Conservation (phyloP, 2,113 vertebrate genomes). For the Limanda limanda region DNA sequence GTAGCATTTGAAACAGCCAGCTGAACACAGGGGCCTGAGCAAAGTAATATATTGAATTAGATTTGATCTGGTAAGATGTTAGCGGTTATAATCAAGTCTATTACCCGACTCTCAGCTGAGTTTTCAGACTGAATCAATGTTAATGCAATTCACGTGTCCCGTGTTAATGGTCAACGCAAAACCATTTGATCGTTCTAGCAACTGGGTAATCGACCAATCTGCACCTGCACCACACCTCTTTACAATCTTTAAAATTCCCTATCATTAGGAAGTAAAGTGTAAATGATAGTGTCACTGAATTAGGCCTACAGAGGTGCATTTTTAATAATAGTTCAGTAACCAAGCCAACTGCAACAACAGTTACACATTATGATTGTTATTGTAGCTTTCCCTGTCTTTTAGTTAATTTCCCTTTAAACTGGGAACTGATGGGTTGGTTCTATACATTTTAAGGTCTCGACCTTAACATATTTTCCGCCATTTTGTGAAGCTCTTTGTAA, state of each 20-base stretch:
- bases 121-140: not conserved
- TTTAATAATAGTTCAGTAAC: no score
- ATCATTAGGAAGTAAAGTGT: not conserved
- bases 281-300: no score
- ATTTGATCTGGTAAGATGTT: not conserved
- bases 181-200: not conserved
- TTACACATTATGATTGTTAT: no score
- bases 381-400: no score
- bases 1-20: not conserved
- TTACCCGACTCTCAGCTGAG: not conserved
- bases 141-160: not conserved
- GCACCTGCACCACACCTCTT: not conserved
- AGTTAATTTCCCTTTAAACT: no score
- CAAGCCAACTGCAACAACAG: no score
- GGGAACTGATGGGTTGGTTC: no score
- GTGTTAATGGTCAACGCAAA: not conserved
- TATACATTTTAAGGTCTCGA: no score
- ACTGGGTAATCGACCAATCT: not conserved
- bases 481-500: no score
- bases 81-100: conserved; percentile 5
- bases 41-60: not conserved
- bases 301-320: no score
- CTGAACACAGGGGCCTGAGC: not conserved
- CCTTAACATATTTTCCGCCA: no score
- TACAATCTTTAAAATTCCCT: not conserved